Percentiles rank a stretch among this genome's conserved stretches.
Conservation (phyloP, 2,797 vertebrate genomes). For the Benthosema pterotum region DNA sequence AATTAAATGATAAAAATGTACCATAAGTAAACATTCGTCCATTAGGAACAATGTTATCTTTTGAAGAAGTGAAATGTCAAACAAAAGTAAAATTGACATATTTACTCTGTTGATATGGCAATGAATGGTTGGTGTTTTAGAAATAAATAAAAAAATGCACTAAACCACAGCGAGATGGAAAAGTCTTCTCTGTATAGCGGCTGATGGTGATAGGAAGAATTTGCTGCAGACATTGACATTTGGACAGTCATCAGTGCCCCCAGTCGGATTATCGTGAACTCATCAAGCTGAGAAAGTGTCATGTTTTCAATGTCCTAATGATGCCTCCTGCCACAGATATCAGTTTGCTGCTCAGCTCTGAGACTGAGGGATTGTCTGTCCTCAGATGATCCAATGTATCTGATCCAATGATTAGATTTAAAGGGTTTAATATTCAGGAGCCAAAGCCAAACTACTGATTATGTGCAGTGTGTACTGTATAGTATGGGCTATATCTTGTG, state of each 20-base stretch:
- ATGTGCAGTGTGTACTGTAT: background rate
- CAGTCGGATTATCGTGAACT: constrained; percentile 15
- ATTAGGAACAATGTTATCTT: no score
- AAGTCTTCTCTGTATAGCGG: no score
- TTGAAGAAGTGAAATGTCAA: no score
- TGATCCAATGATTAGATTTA: constrained; percentile 26
- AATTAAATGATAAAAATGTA: no score
- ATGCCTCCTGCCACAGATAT: background rate
- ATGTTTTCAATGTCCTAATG: constrained; percentile 20
- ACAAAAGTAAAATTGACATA: no score
- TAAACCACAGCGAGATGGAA: no score
- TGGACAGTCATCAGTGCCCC: constrained; percentile 9
- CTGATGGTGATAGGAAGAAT: background rate
- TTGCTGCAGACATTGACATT: constrained; percentile 14
- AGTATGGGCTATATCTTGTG: no score
- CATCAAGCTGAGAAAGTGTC: constrained; percentile 28
- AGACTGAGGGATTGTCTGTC: constrained; percentile 26
- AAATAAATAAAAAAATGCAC: no score
- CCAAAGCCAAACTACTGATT: background rate
- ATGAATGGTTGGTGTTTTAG: background rate
- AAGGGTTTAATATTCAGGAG: constrained; percentile 13
- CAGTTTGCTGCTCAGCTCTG: constrained; percentile 9
- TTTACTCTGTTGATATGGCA: no score
- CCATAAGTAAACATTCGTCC: no score
- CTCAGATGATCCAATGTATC: constrained; percentile 17